Evolutionary conservation across 2,797 vertebrate genomes (phyloP), one percentile per base, ranked within the genome.

Genomic region (Chrysocyon brachyurus): DNA sequence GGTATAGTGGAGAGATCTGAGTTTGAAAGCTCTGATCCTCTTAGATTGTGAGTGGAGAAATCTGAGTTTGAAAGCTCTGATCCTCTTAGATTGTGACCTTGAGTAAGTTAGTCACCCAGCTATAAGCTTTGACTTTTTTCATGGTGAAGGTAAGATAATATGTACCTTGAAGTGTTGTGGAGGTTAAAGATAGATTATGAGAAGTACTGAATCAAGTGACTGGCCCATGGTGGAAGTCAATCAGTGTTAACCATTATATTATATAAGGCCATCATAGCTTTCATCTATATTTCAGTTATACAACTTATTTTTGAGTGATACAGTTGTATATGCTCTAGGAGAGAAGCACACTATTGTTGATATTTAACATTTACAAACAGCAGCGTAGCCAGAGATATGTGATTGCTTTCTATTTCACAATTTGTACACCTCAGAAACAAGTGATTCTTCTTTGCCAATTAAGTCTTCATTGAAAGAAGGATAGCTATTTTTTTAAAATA

Each of bases 361-460:
- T 89, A 89, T 78, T 97, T 83, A 88, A 83, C 86, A 59, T 57
- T 77, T 95, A 22, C 49, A 93, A 78, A 86, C 68, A 79, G 33
- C 4, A 36, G 46, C 64, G 22, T 21, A 66, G 66, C n/a, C 54
- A 90, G 9, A 87, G 16, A 75, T 77, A 52, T n/a, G 28, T 1
- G 36, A 91, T 90, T 33, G 14, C 57, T 72, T 12, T 83, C 63
- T 70, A 8, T 83, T 75, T 88, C 56, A 57, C 36, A 68, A 63
- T 78, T 54, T 59, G 33, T 63, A 17, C 31, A 54, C 10, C 59
- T 97, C n/a, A 52, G 70, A 93, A 87, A 77, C 17, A 73, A 46
- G 24, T 57, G 54, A 70, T 33, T 93, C 21, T 68, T 84, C 11
- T 17, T 91, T 52, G 46, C 70, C 28, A 33, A 54, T 57, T 90